Base-by-base conservation (phyloP, 92 coral and sea anemone genomes). In the Porites lobata region DNA sequence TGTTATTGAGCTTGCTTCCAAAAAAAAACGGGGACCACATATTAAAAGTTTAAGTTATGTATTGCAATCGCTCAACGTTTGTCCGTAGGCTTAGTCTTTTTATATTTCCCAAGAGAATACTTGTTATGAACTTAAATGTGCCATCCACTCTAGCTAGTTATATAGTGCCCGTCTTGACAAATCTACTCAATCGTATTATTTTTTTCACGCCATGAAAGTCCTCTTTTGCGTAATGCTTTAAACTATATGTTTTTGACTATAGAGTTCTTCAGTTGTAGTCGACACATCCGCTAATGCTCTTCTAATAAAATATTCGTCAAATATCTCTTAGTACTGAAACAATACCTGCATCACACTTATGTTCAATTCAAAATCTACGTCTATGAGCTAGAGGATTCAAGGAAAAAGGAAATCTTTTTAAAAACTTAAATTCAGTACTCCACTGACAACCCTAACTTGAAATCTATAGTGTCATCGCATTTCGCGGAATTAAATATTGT, bases 341-440 rank as follows among this genome's bases (percentile, higher is more conserved):
- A 77, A 62, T 77, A 43, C 56, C 5, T 15, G 22, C 15, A 61
- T 50, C 68, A 77, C 66, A 61, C 17, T 59, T 77, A 29, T 32
- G 53, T 29, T 38, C 71, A 61, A 78, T 63, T 61, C 32, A 29
- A 77, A 77, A 10, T 22, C n/a, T 7, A 77, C 71, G 70, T 61
- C 71, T 22, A 22, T 29, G 38, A 29, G 38, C 38, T 29, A 29
- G 38, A 29, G 38, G 38, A 1, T 29, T 29, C 38, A 22, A 13
- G 1, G 7, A 61, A 19, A 38, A 61, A 69, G 43, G 29, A 26
- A 61, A 21, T 19, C 50, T 9, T 9, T 17, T 29, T 38, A 18
- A 77, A 50, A 8, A 47, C 51, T 32, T 8, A 20, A 29, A 29
- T 29, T 1, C 38, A 1, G 38, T 52, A 50, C 21, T n/a, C 70